Evolutionary conservation across 2,113 vertebrate species (phyloP).

Genomic region (Ramphastos sulfuratus): DNA sequence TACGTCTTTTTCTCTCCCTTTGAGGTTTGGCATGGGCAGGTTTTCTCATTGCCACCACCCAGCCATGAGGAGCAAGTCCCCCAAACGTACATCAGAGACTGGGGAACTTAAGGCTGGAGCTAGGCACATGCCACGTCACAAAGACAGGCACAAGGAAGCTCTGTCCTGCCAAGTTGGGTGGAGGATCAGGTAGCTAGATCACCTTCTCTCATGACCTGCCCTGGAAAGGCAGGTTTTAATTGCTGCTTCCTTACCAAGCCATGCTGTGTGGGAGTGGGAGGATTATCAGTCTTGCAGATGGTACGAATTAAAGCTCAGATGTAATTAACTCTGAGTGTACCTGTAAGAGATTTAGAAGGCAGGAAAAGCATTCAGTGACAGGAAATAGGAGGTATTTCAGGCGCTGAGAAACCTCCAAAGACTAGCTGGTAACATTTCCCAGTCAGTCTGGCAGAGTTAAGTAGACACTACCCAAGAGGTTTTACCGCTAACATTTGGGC

Average conservation of each 20-base stretch:
- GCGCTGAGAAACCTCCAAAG: background rate
- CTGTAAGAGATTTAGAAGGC: background rate
- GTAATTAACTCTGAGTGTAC: slow-evolving; percentile 18
- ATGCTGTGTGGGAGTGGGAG: rapidly evolving
- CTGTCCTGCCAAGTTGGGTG: background rate
- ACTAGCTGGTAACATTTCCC: background rate
- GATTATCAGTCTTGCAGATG: slow-evolving; percentile 8
- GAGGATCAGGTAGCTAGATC: background rate
- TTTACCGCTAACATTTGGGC: background rate
- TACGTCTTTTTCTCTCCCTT: background rate
- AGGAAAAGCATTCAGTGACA: slow-evolving; percentile 3
- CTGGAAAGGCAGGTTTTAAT: background rate
- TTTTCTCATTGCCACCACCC: background rate
- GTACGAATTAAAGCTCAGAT: background rate
- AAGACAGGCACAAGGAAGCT: background rate
- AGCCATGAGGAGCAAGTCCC: background rate
- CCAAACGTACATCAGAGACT: background rate
- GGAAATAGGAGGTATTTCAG: background rate
- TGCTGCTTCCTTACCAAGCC: background rate
- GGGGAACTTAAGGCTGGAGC: background rate
- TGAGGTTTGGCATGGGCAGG: rapidly evolving
- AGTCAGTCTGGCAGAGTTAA: background rate
- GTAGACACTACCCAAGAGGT: background rate
- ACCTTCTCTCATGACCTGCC: background rate
- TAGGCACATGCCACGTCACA: rapidly evolving